Evolutionary conservation across 2,113 vertebrate species (phyloP).

Genomic region (Oxyruncus cristatus): DNA sequence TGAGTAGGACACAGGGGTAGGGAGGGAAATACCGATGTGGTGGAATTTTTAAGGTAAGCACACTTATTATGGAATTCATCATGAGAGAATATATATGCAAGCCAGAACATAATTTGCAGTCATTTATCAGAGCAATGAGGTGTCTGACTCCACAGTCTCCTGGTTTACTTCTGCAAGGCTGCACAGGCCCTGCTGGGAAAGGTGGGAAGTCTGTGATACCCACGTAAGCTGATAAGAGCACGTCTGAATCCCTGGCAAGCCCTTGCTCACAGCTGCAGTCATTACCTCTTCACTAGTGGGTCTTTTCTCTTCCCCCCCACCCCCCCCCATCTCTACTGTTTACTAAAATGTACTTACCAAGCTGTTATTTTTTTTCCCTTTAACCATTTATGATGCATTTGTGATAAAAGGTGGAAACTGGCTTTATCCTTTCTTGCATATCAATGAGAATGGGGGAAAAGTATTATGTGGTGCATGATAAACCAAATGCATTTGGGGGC

Average conservation of each 20-base stretch:
- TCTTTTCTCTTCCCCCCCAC: not conserved
- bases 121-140: not conserved
- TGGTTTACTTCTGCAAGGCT: not conserved
- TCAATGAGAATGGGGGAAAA: not conserved
- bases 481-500: not conserved
- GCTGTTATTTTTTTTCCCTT: constrained; percentile 31
- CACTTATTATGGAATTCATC: not conserved
- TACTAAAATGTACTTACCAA: constrained; percentile 31
- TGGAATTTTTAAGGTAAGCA: not conserved
- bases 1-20: not conserved
- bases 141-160: not conserved
- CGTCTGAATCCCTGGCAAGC: not conserved
- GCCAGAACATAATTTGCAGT: not conserved
- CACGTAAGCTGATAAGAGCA: not conserved
- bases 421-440: constrained; percentile 19
- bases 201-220: not conserved
- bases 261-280: not conserved
- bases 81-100: not conserved
- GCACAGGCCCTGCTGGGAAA: not conserved
- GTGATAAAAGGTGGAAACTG: constrained; percentile 49
- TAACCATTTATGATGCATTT: constrained; percentile 30
- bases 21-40: not conserved
- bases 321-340: not conserved
- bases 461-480: not conserved
- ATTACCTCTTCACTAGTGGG: not conserved